Conservation (phyloP, 2,797 vertebrate species). For the Microtus obscurus region DNA sequence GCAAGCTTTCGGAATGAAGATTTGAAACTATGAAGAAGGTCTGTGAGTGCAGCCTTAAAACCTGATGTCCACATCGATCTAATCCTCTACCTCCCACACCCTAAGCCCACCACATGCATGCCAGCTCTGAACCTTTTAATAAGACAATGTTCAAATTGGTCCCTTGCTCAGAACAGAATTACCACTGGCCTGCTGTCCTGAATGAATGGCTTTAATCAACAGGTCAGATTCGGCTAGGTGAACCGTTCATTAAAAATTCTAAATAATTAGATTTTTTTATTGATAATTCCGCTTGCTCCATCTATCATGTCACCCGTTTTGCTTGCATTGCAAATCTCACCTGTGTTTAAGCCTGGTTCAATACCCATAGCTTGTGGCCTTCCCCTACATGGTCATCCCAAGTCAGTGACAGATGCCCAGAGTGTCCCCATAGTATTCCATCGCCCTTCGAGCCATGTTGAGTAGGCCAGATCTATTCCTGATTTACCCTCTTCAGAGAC, state of each 20-base stretch:
- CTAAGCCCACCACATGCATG: too few species aligned
- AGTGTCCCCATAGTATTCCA: neutral
- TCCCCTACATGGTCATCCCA: neutral
- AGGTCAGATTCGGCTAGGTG: slow-evolving; percentile 48
- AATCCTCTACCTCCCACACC: neutral
- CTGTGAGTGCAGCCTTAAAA: neutral
- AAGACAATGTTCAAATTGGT: neutral
- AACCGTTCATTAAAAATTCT: slow-evolving; percentile 69
- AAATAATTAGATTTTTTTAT: slow-evolving; percentile 74
- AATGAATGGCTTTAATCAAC: slow-evolving; percentile 66
- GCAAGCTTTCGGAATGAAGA: slow-evolving; percentile 58
- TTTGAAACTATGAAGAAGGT: slow-evolving; percentile 6
- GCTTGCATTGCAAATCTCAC: slow-evolving; percentile 33
- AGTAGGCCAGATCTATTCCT: neutral
- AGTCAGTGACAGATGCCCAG: slow-evolving; percentile 38
- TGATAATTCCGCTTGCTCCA: slow-evolving; percentile 57
- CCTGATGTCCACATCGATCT: neutral
- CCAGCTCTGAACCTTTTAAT: neutral
- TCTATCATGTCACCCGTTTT: slow-evolving; percentile 53
- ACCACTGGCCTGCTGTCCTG: neutral
- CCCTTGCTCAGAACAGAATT: slow-evolving; percentile 10
- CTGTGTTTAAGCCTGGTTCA: slow-evolving; percentile 44
- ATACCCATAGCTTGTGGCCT: slow-evolving; percentile 42
- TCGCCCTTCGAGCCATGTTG: neutral
- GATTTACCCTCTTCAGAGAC: neutral